phyloP scores from a whole-genome alignment of 2,888 invertebrate genomes.

The Nemotelus nigrinus region DNA sequence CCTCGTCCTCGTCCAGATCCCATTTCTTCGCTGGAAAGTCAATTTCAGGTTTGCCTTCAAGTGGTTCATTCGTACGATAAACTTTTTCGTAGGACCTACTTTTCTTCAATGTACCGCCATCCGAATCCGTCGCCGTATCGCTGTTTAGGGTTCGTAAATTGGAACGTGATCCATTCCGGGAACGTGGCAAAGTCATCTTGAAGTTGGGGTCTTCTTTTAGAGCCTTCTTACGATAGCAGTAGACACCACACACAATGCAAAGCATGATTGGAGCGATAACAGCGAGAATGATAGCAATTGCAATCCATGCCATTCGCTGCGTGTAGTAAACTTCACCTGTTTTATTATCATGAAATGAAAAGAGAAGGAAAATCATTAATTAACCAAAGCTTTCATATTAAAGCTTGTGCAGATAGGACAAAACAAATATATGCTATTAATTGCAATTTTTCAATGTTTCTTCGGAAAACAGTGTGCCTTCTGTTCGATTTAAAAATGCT shows the following conservation, averaged over 20 bases:
- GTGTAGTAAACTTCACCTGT: slow-evolving; percentile 75
- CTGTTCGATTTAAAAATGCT: slow-evolving; percentile 5
- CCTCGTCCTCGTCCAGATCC: slow-evolving; percentile 75
- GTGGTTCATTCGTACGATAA: slow-evolving; percentile 86
- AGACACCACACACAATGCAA: slow-evolving; percentile 71
- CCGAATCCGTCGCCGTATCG: slow-evolving; percentile 38
- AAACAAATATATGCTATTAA: background rate
- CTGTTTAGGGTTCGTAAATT: slow-evolving; percentile 67
- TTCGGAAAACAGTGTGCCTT: slow-evolving; percentile 22
- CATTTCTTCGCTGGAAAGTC: slow-evolving; percentile 85
- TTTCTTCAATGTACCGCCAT: slow-evolving; percentile 69
- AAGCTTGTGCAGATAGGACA: background rate
- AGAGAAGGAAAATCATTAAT: slow-evolving; percentile 25
- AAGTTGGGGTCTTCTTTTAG: slow-evolving; percentile 69
- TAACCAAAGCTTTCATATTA: background rate
- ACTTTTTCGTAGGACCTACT: slow-evolving; percentile 81
- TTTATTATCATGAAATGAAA: slow-evolving; percentile 16
- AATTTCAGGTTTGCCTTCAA: slow-evolving; percentile 75
- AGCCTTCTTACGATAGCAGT: slow-evolving; percentile 73
- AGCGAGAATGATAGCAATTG: slow-evolving; percentile 77
- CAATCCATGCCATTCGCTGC: slow-evolving; percentile 77
- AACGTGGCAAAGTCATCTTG: slow-evolving; percentile 70
- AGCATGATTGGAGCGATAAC: slow-evolving; percentile 74
- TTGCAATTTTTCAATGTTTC: background rate
- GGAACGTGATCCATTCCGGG: slow-evolving; percentile 68